Percentiles rank a stretch among this genome's conserved stretches.
These are phyloP conservation scores for Meiosimyza platycephala DNA, from an alignment of 2,888 invertebrate genomes.

Conservation along the genomic window DNA sequence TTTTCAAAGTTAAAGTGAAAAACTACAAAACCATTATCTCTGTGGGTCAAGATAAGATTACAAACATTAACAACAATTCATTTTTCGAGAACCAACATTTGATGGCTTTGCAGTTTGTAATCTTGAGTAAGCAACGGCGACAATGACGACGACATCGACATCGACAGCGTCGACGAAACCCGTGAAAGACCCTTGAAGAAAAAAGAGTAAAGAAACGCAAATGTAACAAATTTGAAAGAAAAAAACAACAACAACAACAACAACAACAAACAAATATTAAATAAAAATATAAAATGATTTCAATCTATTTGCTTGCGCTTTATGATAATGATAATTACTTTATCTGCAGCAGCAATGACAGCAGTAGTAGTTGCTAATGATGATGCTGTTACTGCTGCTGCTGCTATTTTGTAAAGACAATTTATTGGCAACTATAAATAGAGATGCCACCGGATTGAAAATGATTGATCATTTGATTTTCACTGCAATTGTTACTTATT, in stretches of 20 bases:
- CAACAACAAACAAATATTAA: too few species aligned
- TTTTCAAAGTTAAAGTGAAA: background rate
- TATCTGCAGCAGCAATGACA: conserved; percentile 16
- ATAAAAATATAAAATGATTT: background rate
- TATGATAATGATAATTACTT: conserved; percentile 13
- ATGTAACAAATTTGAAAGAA: too few species aligned
- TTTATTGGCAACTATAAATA: conserved; percentile 1
- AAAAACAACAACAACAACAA: too few species aligned
- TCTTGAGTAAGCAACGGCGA: too few species aligned
- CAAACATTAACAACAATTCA: conserved; percentile 35
- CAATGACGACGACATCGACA: too few species aligned
- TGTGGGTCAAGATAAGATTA: conserved; percentile 54
- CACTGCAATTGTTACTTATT: too few species aligned
- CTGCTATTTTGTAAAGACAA: background rate
- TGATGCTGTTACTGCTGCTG: conserved; percentile 17
- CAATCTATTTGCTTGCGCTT: conserved; percentile 8
- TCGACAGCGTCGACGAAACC: too few species aligned
- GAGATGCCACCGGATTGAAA: background rate
- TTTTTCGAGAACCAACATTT: conserved; percentile 21
- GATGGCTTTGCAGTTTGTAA: conserved; percentile 5
- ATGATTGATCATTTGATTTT: too few species aligned
- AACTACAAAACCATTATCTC: conserved; percentile 48
- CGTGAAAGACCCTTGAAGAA: too few species aligned
- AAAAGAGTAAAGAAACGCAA: too few species aligned
- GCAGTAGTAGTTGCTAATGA: too few species aligned